Evolutionary conservation across 2,797 vertebrate species (phyloP).

Genomic region (Pelochelys cantorii): DNA sequence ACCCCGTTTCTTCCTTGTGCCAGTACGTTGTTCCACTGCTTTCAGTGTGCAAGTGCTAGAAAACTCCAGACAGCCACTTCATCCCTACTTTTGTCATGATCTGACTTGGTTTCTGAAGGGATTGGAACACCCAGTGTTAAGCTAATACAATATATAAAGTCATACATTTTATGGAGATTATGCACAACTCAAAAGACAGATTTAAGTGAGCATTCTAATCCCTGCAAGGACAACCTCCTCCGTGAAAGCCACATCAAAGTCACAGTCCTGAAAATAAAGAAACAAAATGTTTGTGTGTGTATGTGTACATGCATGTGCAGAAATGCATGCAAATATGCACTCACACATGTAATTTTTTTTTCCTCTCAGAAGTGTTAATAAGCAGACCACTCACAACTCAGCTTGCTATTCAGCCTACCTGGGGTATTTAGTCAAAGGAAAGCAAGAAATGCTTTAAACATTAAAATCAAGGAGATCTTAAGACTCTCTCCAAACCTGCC

Average conservation of each 20-base stretch:
- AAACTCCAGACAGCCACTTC: not conserved
- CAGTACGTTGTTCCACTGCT: not conserved
- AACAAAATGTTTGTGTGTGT: not conserved
- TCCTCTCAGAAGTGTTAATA: not conserved
- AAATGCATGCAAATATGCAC: not conserved
- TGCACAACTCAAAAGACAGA: not conserved
- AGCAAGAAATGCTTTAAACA: not conserved
- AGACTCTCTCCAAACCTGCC: not conserved
- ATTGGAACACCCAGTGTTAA: not conserved
- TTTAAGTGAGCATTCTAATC: not conserved
- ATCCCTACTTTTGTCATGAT: not conserved
- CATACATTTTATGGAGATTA: not conserved
- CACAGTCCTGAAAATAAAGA: not conserved
- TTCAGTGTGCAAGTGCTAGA: not conserved
- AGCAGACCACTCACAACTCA: not conserved
- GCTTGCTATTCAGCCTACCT: not conserved
- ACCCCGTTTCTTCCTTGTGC: not conserved
- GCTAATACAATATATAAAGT: not conserved
- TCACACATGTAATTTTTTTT: not conserved
- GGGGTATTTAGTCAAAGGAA: not conserved
- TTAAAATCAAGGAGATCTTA: not conserved
- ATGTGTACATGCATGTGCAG: accelerated
- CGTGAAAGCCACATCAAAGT: not conserved
- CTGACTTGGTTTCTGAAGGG: not conserved
- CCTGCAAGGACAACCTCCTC: not conserved